Base-by-base conservation (phyloP, 2,888 invertebrate genomes). In the Buathra laborator region DNA sequence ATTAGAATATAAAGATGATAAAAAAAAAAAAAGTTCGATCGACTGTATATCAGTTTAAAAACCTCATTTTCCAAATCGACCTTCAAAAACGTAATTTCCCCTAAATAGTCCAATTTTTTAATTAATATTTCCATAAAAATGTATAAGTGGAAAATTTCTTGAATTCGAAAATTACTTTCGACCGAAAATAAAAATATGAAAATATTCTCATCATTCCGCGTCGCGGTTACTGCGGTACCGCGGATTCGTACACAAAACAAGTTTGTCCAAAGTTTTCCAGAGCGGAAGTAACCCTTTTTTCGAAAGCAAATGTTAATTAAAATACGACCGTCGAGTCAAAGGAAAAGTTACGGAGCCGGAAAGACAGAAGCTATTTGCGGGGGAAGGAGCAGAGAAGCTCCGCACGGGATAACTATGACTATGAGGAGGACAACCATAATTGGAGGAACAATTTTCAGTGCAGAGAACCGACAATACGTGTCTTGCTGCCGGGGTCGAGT, bases 271-370 rank as follows among this genome's bases (percentile, higher is more conserved):
- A 56, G 56, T 56, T 56, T 56, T 56, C 1, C 24, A 12, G 56
- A 2, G 24, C 9, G 56, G 56, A 56, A 56, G 24, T 24, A 24
- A 56, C 56, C 56, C 19, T 19, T 68, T 64, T 68, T 68, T 68
- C 51, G 46, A n/a, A 59, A 62, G 37, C 48, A 37, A 78, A 78
- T 70, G 78, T 83, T 83, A 75, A 83, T 83, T 83, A 83, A 83
- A 79, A 70, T 48, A 19, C 5, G 19, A 12, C 19, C 46, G 64
- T 43, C 68, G 68, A 56, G 64, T 68, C 74, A 74, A 77, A 83
- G 67, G 48, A 29, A 43, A 29, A 74, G 68, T 79, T 62, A 70
- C 19, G 62, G 32, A 29, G 46, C 29, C 68, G 53, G 46, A 32
- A 68, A 53, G 12, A 75, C 10, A 46, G 37, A 59, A 43, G 72